Evolutionary conservation across 2,797 vertebrate genomes (phyloP), one percentile per base, ranked within the genome.

Genomic region (Macropus fuliginosus): DNA sequence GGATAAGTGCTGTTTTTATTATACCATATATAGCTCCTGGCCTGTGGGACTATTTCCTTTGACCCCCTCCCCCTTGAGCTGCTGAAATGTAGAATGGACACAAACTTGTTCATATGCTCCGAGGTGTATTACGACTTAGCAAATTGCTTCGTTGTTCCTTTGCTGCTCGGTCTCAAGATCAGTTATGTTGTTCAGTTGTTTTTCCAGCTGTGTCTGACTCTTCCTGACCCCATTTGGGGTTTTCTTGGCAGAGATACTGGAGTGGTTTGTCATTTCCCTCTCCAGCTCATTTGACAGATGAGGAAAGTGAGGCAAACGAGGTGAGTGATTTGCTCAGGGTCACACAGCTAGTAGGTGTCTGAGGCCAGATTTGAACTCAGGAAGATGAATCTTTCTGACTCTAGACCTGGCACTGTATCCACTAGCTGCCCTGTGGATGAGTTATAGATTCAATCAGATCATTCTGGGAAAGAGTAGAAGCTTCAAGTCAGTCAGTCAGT

Each of bases 371-470:
- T 40, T 81, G 66, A 81, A 24, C 66, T 81, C 66, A 40, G 2
- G n/a, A 3, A 9, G 5, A 40, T 21, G 13, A 14, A 16, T n/a
- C 31, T 66, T n/a, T 10, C n/a, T 9, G 66, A 46, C n/a, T 81
- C 66, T 8, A 81, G 66, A 4, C 66, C 62, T 81, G 18, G 18
- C n/a, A 46, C 0, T 81, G 0, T 40, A 9, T 40, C 18, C 6
- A 46, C 18, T 46, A 8, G 62, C 62, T 40, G 34, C 16, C 34
- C 34, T 8, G n/a, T 81, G 18, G n/a, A 40, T 46, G 57, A 97
- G 87, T 91, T 96, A 95, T 52, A 93, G 94, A 96, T 95, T 95
- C 91, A 90, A 92, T 95, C 57, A 93, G 96, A 95, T 97, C 96
- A 92, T 34, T 97, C 74, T 89, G 96, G 93, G 81, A 62, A 93